Base-by-base conservation (phyloP, 2,888 invertebrate species). In the Leucophora obtusa region DNA sequence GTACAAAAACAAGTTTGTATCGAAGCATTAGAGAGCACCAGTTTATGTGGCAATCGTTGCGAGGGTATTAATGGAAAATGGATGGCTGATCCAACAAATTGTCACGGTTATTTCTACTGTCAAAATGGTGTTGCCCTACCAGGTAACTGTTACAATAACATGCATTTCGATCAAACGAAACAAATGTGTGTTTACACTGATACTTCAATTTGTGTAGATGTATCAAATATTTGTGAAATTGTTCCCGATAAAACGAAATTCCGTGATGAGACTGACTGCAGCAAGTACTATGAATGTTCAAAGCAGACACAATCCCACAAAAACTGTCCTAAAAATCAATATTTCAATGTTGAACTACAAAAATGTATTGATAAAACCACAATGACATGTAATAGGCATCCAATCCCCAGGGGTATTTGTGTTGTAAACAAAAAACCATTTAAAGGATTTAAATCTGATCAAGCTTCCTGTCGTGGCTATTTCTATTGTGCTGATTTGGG, bases 391-490 rank as follows among this genome's bases (percentile, higher is more conserved):
- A 51, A 73, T 0, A 82, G 85, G 2, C 89, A 89, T 71, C 84
- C 88, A 3, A 78, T 84, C 2, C 83, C 83, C 8, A 15, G 17
- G 1, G 35, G 71, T 4, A 59, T 84, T 0, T 89, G 90, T 10
- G 17, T 59, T 8, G 71, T 8, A 6, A 58, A 54, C 7, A 79
- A 8, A 0, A 83, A 60, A 2, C 59, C 83, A 0, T 53, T 70
- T 8, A 65, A 21, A 0, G 83, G 83, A 2, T 84, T 21, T n/a
- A 75, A 79, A 9, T 0, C 84, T 2, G 89, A 88, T 70, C 15
- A 18, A 0, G 86, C 84, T 2, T 86, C 87, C 10, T 89, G 90
- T 35, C 87, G 89, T 4, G 90, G 89, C 0, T 89, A 85, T 69
- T 89, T 86, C 62, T 66, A 51, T 11, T 89, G 89, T 59, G 53